A percentile compares a stretch with the other conserved stretches of the same genome.
Conservation (phyloP, 2,888 invertebrate genomes). For the Meghimatium bilineatum region DNA sequence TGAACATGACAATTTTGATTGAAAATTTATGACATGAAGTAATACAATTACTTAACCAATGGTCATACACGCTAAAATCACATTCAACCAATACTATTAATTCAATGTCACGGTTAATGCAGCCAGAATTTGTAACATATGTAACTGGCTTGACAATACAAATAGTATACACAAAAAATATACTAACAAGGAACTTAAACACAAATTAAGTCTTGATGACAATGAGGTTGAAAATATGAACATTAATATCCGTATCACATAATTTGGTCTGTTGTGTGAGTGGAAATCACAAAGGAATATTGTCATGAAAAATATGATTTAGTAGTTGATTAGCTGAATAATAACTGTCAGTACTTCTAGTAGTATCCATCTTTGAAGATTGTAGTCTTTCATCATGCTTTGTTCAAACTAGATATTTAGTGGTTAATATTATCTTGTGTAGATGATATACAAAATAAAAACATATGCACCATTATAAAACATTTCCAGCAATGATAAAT, state of each 20-base stretch:
- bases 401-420: neutral
- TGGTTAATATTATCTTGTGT: neutral
- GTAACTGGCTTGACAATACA: slow-evolving; percentile 36
- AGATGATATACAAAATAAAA: neutral
- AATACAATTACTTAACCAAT: neutral
- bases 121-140: slow-evolving; percentile 44
- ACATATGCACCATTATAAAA: too few species aligned
- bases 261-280: neutral
- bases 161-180: neutral
- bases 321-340: too few species aligned
- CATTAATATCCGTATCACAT: neutral
- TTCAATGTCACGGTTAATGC: too few species aligned
- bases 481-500: too few species aligned
- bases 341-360: too few species aligned
- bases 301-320: neutral
- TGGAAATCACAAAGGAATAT: neutral
- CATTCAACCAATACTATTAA: neutral
- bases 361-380: neutral
- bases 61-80: neutral
- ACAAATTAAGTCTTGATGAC: neutral
- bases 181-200: neutral
- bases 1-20: neutral
- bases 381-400: neutral
- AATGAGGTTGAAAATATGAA: neutral
- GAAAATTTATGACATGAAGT: neutral